Evolutionary conservation across 1,140 invertebrate species (phyloP).

Genomic region (Bombyx mori): ASM3026992v2 NC_085115.1:4378001-4378500

Average conservation of each 20-base stretch:
- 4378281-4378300: too few relatives aligned
- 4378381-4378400: neutral
- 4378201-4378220: constrained; percentile 30
- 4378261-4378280: constrained; percentile 1
- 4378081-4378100: constrained; percentile 21
- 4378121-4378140: constrained; percentile 22
- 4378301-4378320: too few relatives aligned
- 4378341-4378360: neutral
- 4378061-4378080: neutral
- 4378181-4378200: constrained; percentile 17
- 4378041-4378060: too few relatives aligned
- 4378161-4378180: constrained; percentile 26
- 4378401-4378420: neutral
- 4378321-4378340: neutral
- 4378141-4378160: constrained; percentile 26
- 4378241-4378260: constrained; percentile 5
- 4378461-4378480: neutral
- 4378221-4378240: constrained; percentile 19
- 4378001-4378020: too few relatives aligned
- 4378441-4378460: neutral
- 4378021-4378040: too few relatives aligned
- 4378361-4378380: neutral
- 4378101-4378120: constrained; percentile 61
- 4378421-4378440: too few relatives aligned
- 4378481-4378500: neutral